Percentiles rank a stretch among this genome's conserved stretches.
These are phyloP conservation scores for Sebastes kiyomatsui DNA, from an alignment of 2,797 vertebrate genomes.

Conservation along the genomic window DNA sequence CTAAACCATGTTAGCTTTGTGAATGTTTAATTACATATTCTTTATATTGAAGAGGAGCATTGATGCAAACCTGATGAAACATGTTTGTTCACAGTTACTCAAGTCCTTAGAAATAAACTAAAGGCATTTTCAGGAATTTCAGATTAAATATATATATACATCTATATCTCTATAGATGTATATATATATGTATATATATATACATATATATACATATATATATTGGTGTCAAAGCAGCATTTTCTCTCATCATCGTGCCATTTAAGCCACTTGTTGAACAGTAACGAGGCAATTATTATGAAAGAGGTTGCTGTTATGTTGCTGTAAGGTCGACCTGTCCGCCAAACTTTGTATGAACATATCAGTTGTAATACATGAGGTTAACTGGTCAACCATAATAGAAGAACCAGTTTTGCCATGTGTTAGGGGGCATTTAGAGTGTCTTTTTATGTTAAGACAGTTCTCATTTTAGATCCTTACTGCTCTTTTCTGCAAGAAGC, in stretches of 20 bases:
- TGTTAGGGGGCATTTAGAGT: not conserved
- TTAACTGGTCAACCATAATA: not conserved
- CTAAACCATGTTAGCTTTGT: not conserved
- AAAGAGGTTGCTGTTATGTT: slow-evolving; percentile 5
- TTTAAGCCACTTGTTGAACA: not conserved
- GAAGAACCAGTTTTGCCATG: not conserved
- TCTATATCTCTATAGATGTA: no score
- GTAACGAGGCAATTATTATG: not conserved
- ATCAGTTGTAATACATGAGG: not conserved
- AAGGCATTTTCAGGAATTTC: not conserved
- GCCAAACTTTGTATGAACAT: not conserved
- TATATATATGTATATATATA: no score
- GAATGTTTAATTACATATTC: not conserved
- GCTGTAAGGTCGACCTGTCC: not conserved
- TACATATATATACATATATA: no score
- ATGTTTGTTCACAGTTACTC: not conserved
- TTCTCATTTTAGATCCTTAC: not conserved
- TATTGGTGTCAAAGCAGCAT: not conserved
- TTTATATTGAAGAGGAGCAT: not conserved
- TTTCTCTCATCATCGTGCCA: not conserved
- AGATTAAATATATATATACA: not conserved
- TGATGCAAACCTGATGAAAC: not conserved
- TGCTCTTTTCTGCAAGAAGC: not conserved
- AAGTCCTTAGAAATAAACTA: not conserved
- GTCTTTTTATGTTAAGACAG: not conserved